Evolutionary conservation across 1,140 invertebrate genomes (phyloP), one percentile per base, ranked within the genome.

Genomic region (Condylostylus longicornis): DNA sequence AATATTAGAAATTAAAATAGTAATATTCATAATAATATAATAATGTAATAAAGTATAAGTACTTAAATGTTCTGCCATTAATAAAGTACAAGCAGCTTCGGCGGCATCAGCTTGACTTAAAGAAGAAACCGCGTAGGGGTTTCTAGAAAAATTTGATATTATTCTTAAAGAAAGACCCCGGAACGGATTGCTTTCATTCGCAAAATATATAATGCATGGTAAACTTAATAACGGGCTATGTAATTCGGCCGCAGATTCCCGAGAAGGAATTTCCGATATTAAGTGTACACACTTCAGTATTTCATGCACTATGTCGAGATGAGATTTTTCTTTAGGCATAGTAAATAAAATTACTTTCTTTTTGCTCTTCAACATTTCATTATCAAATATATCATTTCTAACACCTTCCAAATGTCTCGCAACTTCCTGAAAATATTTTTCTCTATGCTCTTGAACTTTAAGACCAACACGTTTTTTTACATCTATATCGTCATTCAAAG

Each of bases 341-440:
- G 38, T 32, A 37, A 53, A 60, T 18, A 46, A 49, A 31, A 35
- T 41, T 0, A 36, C 41, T 44, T 21, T 50, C 15, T 50, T 42
- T 6, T 42, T 47, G 0, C 47, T 42, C 32, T 57, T 57, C 1
- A 59, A 35, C 40, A 55, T 50, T 30, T 57, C 53, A 12, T 49
- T 45, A 34, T 60, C 57, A 17, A 57, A 60, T 8, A 55, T 57
- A 21, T 57, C 53, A 34, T 53, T 59, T 3, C 55, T 46, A 8
- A 54, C 51, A 3, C 53, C 54, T 41, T 58, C 55, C 34, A 58
- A 35, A 36, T 56, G 58, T 0, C 55, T 48, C 4, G 55, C 55
- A 12, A 58, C 55, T 20, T 58, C 55, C 37, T 58, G 50, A n/a
- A 58, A 58, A 23, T 58, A 58, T 17, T 58, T 56, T 38, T 58